phyloP scores from a whole-genome alignment of 2,888 invertebrate genomes.

The Brachylomia viminalis region DNA sequence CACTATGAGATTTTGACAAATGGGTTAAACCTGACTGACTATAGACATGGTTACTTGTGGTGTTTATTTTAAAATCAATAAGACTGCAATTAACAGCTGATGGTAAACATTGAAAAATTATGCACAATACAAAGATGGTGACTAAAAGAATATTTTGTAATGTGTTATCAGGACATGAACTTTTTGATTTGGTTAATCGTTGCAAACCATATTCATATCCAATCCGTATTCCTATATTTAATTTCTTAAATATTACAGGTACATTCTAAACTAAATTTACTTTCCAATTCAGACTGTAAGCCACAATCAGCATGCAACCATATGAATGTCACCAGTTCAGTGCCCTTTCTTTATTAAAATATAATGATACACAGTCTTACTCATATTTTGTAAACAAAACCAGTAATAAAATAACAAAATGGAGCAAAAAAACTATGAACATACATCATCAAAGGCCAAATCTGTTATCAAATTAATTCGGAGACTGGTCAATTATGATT shows the following conservation, averaged over 20 bases:
- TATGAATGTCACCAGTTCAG: constrained; percentile 56
- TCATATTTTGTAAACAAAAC: constrained; percentile 51
- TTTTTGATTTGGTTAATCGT: constrained; percentile 7
- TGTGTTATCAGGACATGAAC: constrained; percentile 17
- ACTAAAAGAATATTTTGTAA: constrained; percentile 13
- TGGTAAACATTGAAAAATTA: not conserved
- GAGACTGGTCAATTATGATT: constrained; percentile 59
- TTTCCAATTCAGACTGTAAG: not conserved
- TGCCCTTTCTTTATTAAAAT: constrained; percentile 30
- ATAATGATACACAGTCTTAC: constrained; percentile 15
- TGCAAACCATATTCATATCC: too few relatives aligned
- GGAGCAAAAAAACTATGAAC: constrained; percentile 32
- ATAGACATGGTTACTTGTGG: not conserved
- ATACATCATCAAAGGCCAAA: constrained; percentile 34
- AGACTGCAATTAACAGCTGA: not conserved
- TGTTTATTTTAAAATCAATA: not conserved
- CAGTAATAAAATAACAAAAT: constrained; percentile 35
- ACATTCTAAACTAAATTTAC: not conserved
- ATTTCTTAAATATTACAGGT: too few relatives aligned
- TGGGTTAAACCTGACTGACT: not conserved
- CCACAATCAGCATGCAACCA: constrained; percentile 11
- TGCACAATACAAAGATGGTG: not conserved
- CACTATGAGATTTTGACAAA: not conserved
- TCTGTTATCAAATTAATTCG: constrained; percentile 52
- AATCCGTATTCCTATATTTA: too few relatives aligned